phyloP scores from a whole-genome alignment of 1,140 invertebrate species.

The Phthorimaea operculella region DNA sequence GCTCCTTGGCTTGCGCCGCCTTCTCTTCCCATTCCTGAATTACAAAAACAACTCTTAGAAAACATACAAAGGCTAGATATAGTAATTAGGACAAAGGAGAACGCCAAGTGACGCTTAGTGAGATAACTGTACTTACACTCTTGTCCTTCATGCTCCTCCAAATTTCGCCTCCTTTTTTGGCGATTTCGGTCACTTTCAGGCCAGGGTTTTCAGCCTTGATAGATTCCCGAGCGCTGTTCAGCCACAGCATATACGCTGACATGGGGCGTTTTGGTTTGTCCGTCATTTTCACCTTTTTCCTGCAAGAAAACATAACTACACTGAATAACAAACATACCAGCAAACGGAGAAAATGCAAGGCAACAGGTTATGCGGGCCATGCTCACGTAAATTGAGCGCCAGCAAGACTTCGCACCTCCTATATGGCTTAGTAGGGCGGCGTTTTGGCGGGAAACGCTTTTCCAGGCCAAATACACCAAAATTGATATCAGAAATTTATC shows the following conservation, averaged over 20 bases:
- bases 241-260: conserved; percentile 89
- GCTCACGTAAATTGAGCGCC: conserved; percentile 24
- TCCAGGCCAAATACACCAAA: conserved; percentile 18
- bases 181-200: conserved; percentile 83
- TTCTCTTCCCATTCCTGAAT: conserved; percentile 89
- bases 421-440: conserved; percentile 37
- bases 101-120: neutral
- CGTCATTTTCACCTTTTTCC: conserved; percentile 77
- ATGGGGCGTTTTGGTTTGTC: conserved; percentile 88
- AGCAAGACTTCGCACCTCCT: conserved; percentile 33
- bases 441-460: conserved; percentile 65
- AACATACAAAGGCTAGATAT: conserved; percentile 14
- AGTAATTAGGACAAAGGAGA: conserved; percentile 6
- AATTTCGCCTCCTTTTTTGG: conserved; percentile 88
- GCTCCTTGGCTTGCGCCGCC: conserved; percentile 84
- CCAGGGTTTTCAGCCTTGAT: conserved; percentile 86
- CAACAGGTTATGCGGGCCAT: conserved; percentile 40
- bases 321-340: conserved; percentile 19
- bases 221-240: conserved; percentile 83
- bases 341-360: conserved; percentile 24
- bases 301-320: conserved; percentile 27
- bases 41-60: neutral
- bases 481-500: conserved; percentile 18
- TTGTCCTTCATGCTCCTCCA: conserved; percentile 87
- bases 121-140: conserved; percentile 69